Percentiles rank a stretch among this genome's conserved stretches.
phyloP scores from a whole-genome alignment of 2,888 invertebrate species.

The Plagodis dolabraria region DNA sequence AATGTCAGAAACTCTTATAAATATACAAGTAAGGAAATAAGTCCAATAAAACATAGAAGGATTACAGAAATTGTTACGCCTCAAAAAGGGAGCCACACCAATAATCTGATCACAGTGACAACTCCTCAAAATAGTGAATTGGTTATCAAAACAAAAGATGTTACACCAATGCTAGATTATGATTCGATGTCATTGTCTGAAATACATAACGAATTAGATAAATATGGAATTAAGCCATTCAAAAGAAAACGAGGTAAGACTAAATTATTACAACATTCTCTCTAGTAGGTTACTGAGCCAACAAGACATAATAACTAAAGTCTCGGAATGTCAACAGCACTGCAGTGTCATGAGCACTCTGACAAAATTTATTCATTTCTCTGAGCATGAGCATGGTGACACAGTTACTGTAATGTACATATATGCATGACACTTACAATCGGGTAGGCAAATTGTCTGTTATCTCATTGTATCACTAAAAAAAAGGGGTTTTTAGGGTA shows the following conservation, averaged over 20 bases:
- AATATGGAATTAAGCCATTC: slow-evolving; percentile 87
- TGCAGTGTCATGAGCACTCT: too few species aligned
- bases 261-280: not conserved
- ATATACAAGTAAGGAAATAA: slow-evolving; percentile 37
- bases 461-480: too few species aligned
- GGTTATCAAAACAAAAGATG: slow-evolving; percentile 80
- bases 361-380: too few species aligned
- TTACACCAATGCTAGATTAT: slow-evolving; percentile 86
- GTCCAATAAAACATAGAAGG: slow-evolving; percentile 47
- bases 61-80: slow-evolving; percentile 38
- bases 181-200: slow-evolving; percentile 83
- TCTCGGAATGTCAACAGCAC: too few species aligned
- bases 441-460: too few species aligned
- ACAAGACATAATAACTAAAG: too few species aligned
- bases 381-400: too few species aligned
- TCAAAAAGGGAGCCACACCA: slow-evolving; percentile 31
- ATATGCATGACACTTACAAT: too few species aligned
- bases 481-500: too few species aligned
- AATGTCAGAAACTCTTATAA: not conserved
- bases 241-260: slow-evolving; percentile 85
- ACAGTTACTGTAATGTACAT: not conserved
- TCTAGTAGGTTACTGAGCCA: not conserved
- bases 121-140: slow-evolving; percentile 75
- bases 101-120: slow-evolving; percentile 38
- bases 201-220: slow-evolving; percentile 83